These are phyloP conservation scores for Hydriomena furcata DNA, from an alignment of 2,888 invertebrate genomes.

Conservation along the genomic window DNA sequence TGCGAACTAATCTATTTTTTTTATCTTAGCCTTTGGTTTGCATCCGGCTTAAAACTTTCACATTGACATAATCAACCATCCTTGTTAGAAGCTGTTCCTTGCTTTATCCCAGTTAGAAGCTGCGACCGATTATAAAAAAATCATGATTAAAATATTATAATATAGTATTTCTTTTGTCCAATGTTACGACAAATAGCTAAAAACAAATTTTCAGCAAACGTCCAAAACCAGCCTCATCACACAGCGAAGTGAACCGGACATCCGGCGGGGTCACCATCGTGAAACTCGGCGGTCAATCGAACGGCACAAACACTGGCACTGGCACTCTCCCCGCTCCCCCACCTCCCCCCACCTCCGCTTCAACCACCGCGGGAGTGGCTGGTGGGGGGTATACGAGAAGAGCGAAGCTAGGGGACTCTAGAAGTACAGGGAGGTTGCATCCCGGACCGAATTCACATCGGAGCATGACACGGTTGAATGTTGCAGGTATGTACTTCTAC, in stretches of 20 bases:
- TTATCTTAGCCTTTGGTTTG: too few relatives aligned
- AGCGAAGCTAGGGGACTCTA: constrained; percentile 88
- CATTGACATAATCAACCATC: too few relatives aligned
- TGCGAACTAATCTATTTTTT: too few relatives aligned
- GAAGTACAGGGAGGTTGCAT: constrained; percentile 89
- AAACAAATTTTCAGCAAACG: constrained; percentile 58
- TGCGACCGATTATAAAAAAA: too few relatives aligned
- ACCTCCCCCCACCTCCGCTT: constrained; percentile 29
- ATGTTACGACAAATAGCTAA: too few relatives aligned
- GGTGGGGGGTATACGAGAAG: constrained; percentile 80
- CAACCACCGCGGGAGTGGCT: constrained; percentile 32
- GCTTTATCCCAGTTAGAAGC: too few relatives aligned
- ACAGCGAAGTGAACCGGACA: constrained; percentile 87
- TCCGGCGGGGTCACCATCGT: constrained; percentile 92
- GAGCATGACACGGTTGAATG: constrained; percentile 91
- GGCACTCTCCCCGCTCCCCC: constrained; percentile 49
- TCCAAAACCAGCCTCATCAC: constrained; percentile 59
- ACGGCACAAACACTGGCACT: constrained; percentile 29
- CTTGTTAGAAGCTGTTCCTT: too few relatives aligned
- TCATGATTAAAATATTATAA: too few relatives aligned
- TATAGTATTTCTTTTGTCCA: too few relatives aligned
- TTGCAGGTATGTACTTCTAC: constrained; percentile 76
- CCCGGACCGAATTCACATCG: constrained; percentile 88
- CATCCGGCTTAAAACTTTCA: too few relatives aligned
- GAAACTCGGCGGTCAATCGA: constrained; percentile 83